phyloP scores from a whole-genome alignment of 1,140 invertebrate genomes.

The Manduca sexta region DNA sequence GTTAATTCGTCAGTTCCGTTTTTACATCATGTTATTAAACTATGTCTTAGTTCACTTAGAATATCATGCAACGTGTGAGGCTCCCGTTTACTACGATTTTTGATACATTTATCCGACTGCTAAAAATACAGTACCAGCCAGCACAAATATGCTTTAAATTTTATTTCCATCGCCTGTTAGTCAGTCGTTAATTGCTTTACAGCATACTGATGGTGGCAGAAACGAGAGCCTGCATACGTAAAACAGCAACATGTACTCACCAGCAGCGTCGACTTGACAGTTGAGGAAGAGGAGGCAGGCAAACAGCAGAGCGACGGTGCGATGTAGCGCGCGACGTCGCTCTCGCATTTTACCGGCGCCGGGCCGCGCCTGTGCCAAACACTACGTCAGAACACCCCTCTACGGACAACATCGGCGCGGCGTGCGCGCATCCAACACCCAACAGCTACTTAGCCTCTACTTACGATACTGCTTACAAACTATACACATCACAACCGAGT shows the following conservation, averaged over 20 bases:
- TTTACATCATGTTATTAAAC: slow-evolving; percentile 34
- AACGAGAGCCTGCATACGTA: too few species aligned
- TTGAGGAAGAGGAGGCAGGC: slow-evolving; percentile 58
- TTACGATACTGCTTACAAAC: slow-evolving; percentile 47
- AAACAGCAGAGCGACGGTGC: slow-evolving; percentile 56
- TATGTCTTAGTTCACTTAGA: slow-evolving; percentile 28
- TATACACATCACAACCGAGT: slow-evolving; percentile 72
- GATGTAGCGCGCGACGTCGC: slow-evolving; percentile 53
- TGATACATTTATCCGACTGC: too few species aligned
- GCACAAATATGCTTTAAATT: too few species aligned
- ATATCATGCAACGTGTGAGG: slow-evolving; percentile 29
- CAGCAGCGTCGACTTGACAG: slow-evolving; percentile 55
- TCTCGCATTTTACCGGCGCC: slow-evolving; percentile 69
- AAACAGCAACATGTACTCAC: slow-evolving; percentile 31
- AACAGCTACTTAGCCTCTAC: slow-evolving; percentile 22
- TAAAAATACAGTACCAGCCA: too few species aligned
- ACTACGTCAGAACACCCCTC: slow-evolving; percentile 48
- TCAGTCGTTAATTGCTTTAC: too few species aligned
- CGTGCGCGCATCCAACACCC: slow-evolving; percentile 21
- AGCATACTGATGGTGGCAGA: too few species aligned
- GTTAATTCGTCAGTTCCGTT: slow-evolving; percentile 45
- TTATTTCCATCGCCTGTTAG: too few species aligned
- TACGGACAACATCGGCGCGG: slow-evolving; percentile 46
- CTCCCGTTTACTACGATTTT: slow-evolving; percentile 32
- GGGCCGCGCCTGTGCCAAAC: slow-evolving; percentile 63